Evolutionary conservation across 35 echinoderm and acorn worm species (phyloP).

Genomic region (Apostichopus japonicus): DNA sequence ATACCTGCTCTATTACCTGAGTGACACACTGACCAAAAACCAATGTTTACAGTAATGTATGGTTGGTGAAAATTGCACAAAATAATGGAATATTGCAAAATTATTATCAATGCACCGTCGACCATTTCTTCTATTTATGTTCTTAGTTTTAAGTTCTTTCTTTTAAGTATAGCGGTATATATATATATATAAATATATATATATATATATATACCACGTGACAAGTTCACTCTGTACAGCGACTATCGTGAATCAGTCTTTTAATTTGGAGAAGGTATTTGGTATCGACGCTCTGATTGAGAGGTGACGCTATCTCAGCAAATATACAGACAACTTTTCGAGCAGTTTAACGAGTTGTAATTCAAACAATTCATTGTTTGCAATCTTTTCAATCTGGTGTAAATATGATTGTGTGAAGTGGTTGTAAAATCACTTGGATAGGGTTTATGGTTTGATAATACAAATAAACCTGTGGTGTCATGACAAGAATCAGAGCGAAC

Average conservation of each 20-base stretch:
- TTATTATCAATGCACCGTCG: too few relatives aligned
- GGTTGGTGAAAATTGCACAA: too few relatives aligned
- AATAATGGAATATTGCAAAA: too few relatives aligned
- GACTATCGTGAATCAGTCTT: not conserved
- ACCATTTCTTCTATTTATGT: too few relatives aligned
- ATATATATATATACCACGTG: not conserved
- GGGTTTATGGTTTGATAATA: not conserved
- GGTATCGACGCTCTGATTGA: not conserved
- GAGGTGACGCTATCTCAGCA: not conserved
- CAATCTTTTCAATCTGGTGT: not conserved
- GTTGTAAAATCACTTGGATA: not conserved
- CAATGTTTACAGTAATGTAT: too few relatives aligned
- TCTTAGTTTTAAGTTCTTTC: too few relatives aligned
- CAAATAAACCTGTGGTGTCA: not conserved
- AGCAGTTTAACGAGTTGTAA: not conserved
- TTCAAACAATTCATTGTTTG: not conserved
- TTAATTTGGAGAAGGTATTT: not conserved
- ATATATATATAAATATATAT: too few relatives aligned
- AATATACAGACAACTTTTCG: not conserved
- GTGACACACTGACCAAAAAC: too few relatives aligned
- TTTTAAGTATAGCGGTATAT: too few relatives aligned
- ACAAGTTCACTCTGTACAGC: slow-evolving; percentile 9
- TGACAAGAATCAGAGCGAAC: not conserved
- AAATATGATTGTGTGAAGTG: not conserved
- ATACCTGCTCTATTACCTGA: too few relatives aligned